Evolutionary conservation across 2,888 invertebrate genomes (phyloP).

Genomic region (Campopleginae sp.): DNA sequence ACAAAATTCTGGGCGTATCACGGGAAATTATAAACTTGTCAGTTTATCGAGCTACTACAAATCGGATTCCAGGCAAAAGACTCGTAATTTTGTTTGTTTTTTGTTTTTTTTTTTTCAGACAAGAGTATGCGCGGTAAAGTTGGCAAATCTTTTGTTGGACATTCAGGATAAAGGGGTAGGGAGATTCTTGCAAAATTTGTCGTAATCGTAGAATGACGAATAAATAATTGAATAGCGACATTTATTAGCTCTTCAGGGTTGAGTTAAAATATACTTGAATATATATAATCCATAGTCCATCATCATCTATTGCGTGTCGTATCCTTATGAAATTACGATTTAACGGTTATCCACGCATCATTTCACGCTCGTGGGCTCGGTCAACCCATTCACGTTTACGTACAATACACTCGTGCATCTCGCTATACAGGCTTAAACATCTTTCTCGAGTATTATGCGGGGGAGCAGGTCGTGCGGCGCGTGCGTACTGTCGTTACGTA

Average conservation of each 20-base stretch:
- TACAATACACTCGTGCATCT: background rate
- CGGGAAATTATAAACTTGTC: too few species aligned
- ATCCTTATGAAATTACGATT: slow-evolving; percentile 43
- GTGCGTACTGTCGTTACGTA: slow-evolving; percentile 66
- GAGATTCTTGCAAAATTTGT: background rate
- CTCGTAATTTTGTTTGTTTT: too few species aligned
- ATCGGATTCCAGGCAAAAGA: too few species aligned
- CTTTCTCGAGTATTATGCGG: slow-evolving; percentile 46
- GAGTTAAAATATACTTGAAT: background rate
- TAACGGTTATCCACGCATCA: slow-evolving; percentile 38
- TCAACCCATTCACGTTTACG: slow-evolving; percentile 13
- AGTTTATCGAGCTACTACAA: too few species aligned
- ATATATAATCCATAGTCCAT: background rate
- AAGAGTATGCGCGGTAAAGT: too few species aligned
- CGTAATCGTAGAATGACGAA: background rate
- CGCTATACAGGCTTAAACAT: background rate
- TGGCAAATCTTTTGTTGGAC: too few species aligned
- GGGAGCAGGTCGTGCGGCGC: slow-evolving; percentile 48
- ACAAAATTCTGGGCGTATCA: too few species aligned
- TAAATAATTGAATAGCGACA: background rate
- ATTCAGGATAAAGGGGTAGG: too few species aligned
- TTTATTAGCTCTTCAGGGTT: background rate
- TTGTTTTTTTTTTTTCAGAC: too few species aligned
- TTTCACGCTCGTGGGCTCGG: slow-evolving; percentile 37
- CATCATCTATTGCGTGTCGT: slow-evolving; percentile 22